Percentiles rank a stretch among this genome's conserved stretches.
Evolutionary conservation across 2,888 invertebrate species (phyloP).

Genomic region (Chymomyza amoena): DNA sequence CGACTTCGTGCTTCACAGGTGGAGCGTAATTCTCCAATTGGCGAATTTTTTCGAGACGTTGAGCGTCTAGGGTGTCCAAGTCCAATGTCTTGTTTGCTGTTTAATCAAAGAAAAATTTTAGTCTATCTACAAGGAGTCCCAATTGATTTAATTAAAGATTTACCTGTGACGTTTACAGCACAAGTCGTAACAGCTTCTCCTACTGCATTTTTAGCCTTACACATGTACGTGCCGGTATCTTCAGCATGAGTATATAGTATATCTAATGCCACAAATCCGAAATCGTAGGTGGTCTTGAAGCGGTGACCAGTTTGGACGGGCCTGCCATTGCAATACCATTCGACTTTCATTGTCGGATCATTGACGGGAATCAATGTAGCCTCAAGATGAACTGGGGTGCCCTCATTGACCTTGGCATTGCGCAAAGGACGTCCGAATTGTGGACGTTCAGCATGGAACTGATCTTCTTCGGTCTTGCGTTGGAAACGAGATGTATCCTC

Average conservation of each 20-base stretch:
- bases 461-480: conserved; percentile 86
- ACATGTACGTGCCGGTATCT: conserved; percentile 98
- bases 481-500: conserved; percentile 90
- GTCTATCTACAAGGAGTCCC: neutral
- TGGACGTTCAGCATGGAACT: conserved; percentile 89
- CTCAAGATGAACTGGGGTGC: conserved; percentile 93
- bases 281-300: conserved; percentile 97
- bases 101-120: conserved; percentile 51
- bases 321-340: conserved; percentile 98
- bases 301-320: conserved; percentile 96
- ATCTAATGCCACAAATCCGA: conserved; percentile 97
- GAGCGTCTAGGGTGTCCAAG: conserved; percentile 93
- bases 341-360: conserved; percentile 98
- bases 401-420: conserved; percentile 91
- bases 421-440: conserved; percentile 93
- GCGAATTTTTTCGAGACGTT: conserved; percentile 92
- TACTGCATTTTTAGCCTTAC: conserved; percentile 95
- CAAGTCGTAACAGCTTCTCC: conserved; percentile 97
- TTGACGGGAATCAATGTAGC: conserved; percentile 97
- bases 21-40: conserved; percentile 90
- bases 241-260: conserved; percentile 97
- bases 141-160: conserved; percentile 53
- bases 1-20: conserved; percentile 87
- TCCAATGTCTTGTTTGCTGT: conserved; percentile 90
- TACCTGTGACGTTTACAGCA: conserved; percentile 91